Evolutionary conservation across 2,797 vertebrate genomes (phyloP), one percentile per base, ranked within the genome.

Genomic region (Coendou prehensilis): DNA sequence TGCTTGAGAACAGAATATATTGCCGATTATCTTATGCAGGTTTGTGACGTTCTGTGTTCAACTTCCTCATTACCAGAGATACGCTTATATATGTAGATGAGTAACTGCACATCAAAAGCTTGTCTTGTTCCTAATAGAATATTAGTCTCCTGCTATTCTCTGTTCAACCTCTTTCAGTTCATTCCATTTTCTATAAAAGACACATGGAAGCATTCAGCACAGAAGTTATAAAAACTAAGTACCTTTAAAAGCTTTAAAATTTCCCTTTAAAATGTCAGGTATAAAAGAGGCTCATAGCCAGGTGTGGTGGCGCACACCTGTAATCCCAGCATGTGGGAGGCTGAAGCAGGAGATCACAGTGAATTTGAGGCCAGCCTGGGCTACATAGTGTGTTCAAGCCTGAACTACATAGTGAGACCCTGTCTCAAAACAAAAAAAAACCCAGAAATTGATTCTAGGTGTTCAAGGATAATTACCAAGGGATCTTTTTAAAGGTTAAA

Each of bases 21-120:
- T 0, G 99, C 99, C 11, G 99, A 99, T 98, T 99, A 99, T 96
- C 99, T 99, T 84, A 99, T 99, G 99, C 99, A 99, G 99, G 99
- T 99, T 94, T 76, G 98, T 93, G 50, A 50, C 56, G 41, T 28
- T 93, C 6, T 69, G 13, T 88, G 18, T 26, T 71, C 84, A 88
- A 69, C 41, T 14, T 54, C n/a, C 63, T 91, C 18, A 2, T 67
- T 50, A 15, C 18, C 56, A 85, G 17, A 41, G 14, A 41, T 84
- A 10, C 30, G 47, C 75, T 83, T 54, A 1, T 69, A 13, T 50
- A 28, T 22, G n/a, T 45, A 54, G 28, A 85, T 47, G 61, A 37
- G 23, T 17, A 61, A 11, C 30, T 50, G 2, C 13, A 91, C 47
- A 33, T 9, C 33, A 69, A 22, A 79, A 37, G 41, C 9, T 50